Evolutionary conservation across 30 jellyfish, hydroid and myxozoan species (phyloP).

Genomic region (Catostylus mosaicus): DNA sequence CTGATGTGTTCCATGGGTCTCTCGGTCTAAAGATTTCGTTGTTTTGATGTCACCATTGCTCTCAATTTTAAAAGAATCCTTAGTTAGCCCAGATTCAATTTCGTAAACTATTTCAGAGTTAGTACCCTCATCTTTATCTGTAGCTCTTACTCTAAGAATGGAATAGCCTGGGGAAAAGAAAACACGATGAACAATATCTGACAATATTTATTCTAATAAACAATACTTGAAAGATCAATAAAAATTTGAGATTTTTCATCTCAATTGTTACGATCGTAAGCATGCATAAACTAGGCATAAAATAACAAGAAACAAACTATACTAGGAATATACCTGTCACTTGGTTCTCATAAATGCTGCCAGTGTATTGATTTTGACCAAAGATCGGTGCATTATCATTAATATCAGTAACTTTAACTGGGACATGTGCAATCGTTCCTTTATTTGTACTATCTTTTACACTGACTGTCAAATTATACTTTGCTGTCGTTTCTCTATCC

Average conservation of each 20-base stretch:
- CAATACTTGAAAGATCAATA: too few relatives aligned
- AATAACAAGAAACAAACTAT: background rate
- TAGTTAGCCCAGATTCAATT: conserved; percentile 65
- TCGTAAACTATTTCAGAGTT: conserved; percentile 79
- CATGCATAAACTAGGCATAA: too few relatives aligned
- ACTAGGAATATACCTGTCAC: conserved; percentile 28
- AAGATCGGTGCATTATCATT: conserved; percentile 86
- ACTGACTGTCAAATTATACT: conserved; percentile 70
- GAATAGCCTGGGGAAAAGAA: conserved; percentile 19
- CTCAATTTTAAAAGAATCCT: conserved; percentile 59
- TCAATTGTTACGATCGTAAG: too few relatives aligned
- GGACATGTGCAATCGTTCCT: conserved; percentile 62
- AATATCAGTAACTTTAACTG: conserved; percentile 79
- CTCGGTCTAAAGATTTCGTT: conserved; percentile 71
- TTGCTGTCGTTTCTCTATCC: conserved; percentile 81
- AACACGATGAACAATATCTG: background rate
- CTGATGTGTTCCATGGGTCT: conserved; percentile 49
- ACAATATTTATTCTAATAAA: too few relatives aligned
- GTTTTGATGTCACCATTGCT: conserved; percentile 72
- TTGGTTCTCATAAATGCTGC: conserved; percentile 14
- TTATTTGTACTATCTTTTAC: conserved; percentile 56
- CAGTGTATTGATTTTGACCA: conserved; percentile 10
- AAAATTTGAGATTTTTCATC: too few relatives aligned
- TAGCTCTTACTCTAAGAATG: conserved; percentile 69
- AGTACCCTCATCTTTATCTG: conserved; percentile 77